These are phyloP conservation scores for Fukomys damarensis DNA, from an alignment of 2,113 vertebrate genomes.

Conservation along the genomic window DNA sequence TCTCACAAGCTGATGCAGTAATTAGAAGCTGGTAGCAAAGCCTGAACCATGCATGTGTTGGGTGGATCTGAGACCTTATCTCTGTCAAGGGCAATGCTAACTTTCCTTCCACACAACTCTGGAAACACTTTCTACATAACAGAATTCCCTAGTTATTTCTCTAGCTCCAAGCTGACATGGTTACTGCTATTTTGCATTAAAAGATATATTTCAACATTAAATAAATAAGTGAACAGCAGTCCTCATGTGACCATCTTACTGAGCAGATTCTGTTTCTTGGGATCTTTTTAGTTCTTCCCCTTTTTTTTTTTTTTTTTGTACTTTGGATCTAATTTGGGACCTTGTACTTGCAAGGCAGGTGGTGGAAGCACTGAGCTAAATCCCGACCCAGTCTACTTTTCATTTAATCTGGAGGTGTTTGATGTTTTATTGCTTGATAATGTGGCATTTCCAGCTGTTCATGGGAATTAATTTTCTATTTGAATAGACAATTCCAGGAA, in stretches of 20 bases:
- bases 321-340: too few relatives aligned
- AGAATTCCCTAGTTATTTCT: not conserved
- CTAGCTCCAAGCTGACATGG: not conserved
- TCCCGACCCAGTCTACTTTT: too few relatives aligned
- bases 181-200: constrained; percentile 11
- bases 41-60: not conserved
- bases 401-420: constrained; percentile 54
- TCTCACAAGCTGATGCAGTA: not conserved
- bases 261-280: constrained; percentile 25
- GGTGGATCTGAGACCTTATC: not conserved
- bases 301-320: too few relatives aligned
- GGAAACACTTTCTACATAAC: not conserved
- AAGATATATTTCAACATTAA: not conserved
- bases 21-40: not conserved
- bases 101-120: not conserved
- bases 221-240: not conserved
- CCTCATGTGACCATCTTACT: not conserved
- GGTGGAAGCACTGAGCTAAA: too few relatives aligned
- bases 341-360: too few relatives aligned
- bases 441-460: constrained; percentile 70
- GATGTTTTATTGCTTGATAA: constrained; percentile 61
- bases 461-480: constrained; percentile 73
- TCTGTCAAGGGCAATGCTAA: not conserved
- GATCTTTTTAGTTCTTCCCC: constrained; percentile 37
- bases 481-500: constrained; percentile 75